Percentiles rank a stretch among this genome's conserved stretches.
phyloP scores from a whole-genome alignment of 37 sponge, comb jelly and placozoan species.

The Dysidea cf. avara region DNA sequence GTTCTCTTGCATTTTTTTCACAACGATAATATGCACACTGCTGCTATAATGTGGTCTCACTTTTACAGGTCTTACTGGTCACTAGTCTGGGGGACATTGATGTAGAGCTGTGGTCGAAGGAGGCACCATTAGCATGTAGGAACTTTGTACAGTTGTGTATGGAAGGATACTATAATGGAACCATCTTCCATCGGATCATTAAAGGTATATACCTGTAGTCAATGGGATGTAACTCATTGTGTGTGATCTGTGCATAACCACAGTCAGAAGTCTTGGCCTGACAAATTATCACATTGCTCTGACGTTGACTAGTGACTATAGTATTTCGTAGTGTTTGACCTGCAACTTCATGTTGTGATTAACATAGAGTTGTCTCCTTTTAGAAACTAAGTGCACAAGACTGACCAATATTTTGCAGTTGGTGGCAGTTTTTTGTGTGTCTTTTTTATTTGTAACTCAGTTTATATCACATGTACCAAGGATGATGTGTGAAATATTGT shows the following conservation, averaged over 20 bases:
- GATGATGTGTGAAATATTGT: no score
- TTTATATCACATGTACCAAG: no score
- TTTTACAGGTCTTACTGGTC: constrained; percentile 71
- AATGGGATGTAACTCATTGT: neutral
- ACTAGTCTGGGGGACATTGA: constrained; percentile 93
- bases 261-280: no score
- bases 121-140: constrained; percentile 95
- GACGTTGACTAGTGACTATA: no score
- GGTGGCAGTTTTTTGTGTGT: no score
- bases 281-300: neutral
- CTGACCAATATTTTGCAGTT: no score
- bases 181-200: constrained; percentile 90
- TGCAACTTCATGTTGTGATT: no score
- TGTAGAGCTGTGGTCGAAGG: constrained; percentile 96
- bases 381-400: no score
- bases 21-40: neutral
- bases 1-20: neutral
- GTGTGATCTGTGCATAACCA: no score
- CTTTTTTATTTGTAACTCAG: no score
- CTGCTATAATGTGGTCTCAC: neutral
- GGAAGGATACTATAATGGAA: constrained; percentile 92
- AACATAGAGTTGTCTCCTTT: no score
- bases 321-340: no score
- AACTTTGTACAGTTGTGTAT: constrained; percentile 98
- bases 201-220: constrained; percentile 26